phyloP scores from a whole-genome alignment of 2,888 invertebrate genomes.

The Hypomecis atomaria region DNA sequence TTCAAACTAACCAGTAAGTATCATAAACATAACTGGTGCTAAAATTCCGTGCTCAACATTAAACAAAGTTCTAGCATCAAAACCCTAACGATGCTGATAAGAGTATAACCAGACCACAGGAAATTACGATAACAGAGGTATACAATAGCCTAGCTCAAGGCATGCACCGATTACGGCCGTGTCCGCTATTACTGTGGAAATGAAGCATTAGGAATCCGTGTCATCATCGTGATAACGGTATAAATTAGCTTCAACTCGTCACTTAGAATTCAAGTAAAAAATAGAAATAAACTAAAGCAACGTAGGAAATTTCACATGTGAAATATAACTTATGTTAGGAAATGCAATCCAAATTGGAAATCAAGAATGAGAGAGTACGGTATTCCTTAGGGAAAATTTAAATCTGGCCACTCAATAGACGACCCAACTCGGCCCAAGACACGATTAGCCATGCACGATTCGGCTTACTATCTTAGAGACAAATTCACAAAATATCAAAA shows the following conservation, averaged over 20 bases:
- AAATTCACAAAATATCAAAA: no score
- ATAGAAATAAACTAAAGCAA: not conserved
- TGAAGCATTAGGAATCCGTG: conserved; percentile 10
- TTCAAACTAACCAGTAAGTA: no score
- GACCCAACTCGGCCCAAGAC: no score
- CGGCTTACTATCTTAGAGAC: no score
- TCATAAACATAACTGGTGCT: no score
- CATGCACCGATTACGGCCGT: conserved; percentile 1
- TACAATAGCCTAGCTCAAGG: conserved; percentile 3
- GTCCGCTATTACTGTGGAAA: conserved; percentile 15
- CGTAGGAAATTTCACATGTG: no score
- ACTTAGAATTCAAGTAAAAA: not conserved
- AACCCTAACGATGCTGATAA: conserved; percentile 8
- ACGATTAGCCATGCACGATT: no score
- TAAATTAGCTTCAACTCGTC: conserved; percentile 11
- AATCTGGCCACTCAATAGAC: no score
- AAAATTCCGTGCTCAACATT: not conserved
- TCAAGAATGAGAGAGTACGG: no score
- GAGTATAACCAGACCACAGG: conserved; percentile 18
- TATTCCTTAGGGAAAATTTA: no score
- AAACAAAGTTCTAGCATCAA: not conserved
- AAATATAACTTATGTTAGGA: no score
- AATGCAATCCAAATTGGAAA: no score
- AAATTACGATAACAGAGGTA: conserved; percentile 21
- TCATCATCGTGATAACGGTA: conserved; percentile 10